Evolutionary conservation across 1,140 invertebrate genomes (phyloP).

Genomic region (Lineus longissimus): DNA sequence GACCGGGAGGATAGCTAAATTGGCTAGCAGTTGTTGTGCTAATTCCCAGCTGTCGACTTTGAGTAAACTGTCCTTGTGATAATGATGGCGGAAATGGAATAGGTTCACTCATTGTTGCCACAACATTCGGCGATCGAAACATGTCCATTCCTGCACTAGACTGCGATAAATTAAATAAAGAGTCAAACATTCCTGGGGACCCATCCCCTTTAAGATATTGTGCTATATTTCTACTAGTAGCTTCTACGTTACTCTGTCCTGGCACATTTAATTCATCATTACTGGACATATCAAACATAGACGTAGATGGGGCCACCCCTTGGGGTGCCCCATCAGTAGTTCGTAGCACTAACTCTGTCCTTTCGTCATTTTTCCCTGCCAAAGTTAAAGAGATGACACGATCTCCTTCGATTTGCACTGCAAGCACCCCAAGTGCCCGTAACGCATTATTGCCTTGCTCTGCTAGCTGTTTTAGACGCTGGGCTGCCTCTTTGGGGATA

Average conservation of each 20-base stretch:
- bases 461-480: constrained; percentile 81
- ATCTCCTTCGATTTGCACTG: constrained; percentile 93
- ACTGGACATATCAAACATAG: constrained; percentile 26
- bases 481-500: constrained; percentile 89
- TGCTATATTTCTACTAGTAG: constrained; percentile 49
- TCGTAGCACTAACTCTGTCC: constrained; percentile 72
- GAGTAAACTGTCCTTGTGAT: constrained; percentile 2
- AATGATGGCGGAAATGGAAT: constrained; percentile 41
- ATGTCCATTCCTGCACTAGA: constrained; percentile 18
- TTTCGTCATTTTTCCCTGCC: constrained; percentile 66
- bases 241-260: constrained; percentile 45
- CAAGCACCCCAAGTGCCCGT: constrained; percentile 85
- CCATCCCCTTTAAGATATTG: constrained; percentile 48
- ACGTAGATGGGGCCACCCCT: constrained; percentile 27
- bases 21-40: constrained; percentile 1
- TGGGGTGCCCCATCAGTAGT: constrained; percentile 39
- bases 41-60: not conserved
- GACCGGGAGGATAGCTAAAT: constrained; percentile 14
- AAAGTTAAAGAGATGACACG: constrained; percentile 85
- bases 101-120: constrained; percentile 45
- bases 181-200: constrained; percentile 28
- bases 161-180: constrained; percentile 21
- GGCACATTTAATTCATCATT: constrained; percentile 30
- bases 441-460: constrained; percentile 82
- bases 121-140: constrained; percentile 47